Percentiles rank a stretch among this genome's conserved stretches.
Conservation (phyloP, 2,113 vertebrate genomes). For the Pelmatolapia mariae region DNA sequence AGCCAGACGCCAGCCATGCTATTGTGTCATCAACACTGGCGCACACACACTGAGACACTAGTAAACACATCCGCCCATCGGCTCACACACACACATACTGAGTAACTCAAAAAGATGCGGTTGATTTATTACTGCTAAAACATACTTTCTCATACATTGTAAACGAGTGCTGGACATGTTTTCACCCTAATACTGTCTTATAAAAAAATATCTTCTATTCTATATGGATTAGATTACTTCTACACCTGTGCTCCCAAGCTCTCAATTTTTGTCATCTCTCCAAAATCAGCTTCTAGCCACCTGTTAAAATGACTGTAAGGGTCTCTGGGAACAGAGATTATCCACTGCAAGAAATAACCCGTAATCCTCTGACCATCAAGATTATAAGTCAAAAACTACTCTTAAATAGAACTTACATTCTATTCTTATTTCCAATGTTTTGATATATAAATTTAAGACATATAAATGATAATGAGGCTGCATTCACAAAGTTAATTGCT, state of each 20-base stretch:
- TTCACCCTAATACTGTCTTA: constrained; percentile 3
- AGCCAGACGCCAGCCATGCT: constrained; percentile 54
- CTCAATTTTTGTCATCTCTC: constrained; percentile 29
- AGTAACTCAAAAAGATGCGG: neutral
- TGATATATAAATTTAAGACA: neutral
- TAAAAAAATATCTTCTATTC: constrained; percentile 42
- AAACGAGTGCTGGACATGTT: constrained; percentile 25
- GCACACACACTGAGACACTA: constrained; percentile 33
- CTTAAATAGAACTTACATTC: neutral
- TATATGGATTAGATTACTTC: constrained; percentile 37
- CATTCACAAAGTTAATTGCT: neutral
- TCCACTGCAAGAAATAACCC: constrained; percentile 23
- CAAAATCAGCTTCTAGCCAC: constrained; percentile 47
- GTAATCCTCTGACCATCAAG: neutral
- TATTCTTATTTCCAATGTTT: neutral
- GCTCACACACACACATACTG: constrained; percentile 30
- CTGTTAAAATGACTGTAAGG: constrained; percentile 38
- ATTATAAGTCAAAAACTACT: neutral
- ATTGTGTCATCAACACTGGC: constrained; percentile 50
- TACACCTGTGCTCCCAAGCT: constrained; percentile 30
- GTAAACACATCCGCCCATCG: constrained; percentile 36
- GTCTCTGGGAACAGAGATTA: constrained; percentile 4
- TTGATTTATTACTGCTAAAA: constrained; percentile 42
- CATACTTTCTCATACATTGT: constrained; percentile 47
- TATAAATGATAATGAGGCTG: neutral